Evolutionary conservation across 2,797 vertebrate genomes (phyloP), one percentile per base, ranked within the genome.

Genomic region (Gallinago solitaria): DNA sequence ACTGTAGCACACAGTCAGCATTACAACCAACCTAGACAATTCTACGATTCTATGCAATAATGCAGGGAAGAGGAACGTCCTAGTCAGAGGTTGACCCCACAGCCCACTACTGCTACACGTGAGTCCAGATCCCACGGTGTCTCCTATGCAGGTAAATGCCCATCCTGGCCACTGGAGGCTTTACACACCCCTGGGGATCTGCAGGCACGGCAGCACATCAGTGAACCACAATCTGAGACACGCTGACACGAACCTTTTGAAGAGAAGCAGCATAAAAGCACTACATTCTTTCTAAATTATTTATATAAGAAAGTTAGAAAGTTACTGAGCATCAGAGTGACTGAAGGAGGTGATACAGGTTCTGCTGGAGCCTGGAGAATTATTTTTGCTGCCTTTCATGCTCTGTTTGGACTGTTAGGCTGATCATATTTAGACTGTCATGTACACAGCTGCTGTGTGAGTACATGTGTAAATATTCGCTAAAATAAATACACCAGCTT

Each of bases 111-210:
- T 47, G 53, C 15, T 11, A 1, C 28, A 12, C 0, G 1, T 25
- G 15, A 47, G 13, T 48, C 35, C 67, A 47, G 43, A 63, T 63
- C 27, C 63, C 1, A 0, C 1, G 0, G 45, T 35, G 32, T 8
- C 57, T 54, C 6, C 65, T 54, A 1, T 5, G 11, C 33, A 47
- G 32, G 23, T 24, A n/a, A 60, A 48, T 9, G 39, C 19, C 27
- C 0, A 1, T 9, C 16, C 17, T 0, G 0, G 20, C 6, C 25
- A 8, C 28, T 17, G 43, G 59, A 69, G 20, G 16, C 17, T 89
- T 80, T 61, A n/a, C 50, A n/a, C 16, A 23, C 9, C 8, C 23
- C 32, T 24, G 35, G 32, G 13, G 13, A 83, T 28, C 54, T 79
- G 32, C 5, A 5, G 17, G 39, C 21, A 53, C 0, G 7, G n/a